A percentile compares a stretch with the other conserved stretches of the same genome.
These are phyloP conservation scores for Psophia crepitans DNA, from an alignment of 2,113 vertebrate species.

Conservation along the genomic window DNA sequence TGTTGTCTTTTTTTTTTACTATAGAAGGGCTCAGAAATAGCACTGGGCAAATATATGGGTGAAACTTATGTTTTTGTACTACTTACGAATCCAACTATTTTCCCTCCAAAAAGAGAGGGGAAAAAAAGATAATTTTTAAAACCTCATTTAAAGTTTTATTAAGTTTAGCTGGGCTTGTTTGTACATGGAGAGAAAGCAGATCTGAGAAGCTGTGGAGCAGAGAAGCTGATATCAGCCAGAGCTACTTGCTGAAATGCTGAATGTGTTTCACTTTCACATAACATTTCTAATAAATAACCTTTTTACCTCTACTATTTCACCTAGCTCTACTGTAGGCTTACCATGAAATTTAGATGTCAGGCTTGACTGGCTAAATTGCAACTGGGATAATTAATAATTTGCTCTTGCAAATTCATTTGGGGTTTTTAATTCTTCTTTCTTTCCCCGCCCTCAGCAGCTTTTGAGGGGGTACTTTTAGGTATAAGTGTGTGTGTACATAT, in stretches of 20 bases:
- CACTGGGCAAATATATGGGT: neutral
- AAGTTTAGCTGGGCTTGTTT: neutral
- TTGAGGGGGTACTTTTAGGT: neutral
- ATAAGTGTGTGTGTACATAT: fast-evolving
- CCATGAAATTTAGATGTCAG: neutral
- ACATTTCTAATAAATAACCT: neutral
- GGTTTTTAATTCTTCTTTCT: neutral
- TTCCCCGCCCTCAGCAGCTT: neutral
- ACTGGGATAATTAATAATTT: neutral
- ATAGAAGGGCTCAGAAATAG: neutral
- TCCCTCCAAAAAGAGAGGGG: neutral
- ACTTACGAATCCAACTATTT: no score
- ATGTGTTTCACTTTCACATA: neutral
- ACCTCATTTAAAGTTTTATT: neutral
- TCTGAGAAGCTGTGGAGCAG: neutral
- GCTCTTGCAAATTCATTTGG: neutral
- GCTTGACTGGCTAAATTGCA: neutral
- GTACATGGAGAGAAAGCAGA: neutral
- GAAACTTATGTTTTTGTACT: neutral
- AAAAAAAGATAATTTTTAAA: neutral
- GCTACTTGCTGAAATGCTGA: neutral
- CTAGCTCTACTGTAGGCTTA: neutral
- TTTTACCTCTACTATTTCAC: neutral
- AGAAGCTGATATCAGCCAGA: neutral
- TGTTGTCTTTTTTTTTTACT: neutral